Evolutionary conservation across 2,888 invertebrate genomes (phyloP).

Genomic region (Conistra vaccinii): DNA sequence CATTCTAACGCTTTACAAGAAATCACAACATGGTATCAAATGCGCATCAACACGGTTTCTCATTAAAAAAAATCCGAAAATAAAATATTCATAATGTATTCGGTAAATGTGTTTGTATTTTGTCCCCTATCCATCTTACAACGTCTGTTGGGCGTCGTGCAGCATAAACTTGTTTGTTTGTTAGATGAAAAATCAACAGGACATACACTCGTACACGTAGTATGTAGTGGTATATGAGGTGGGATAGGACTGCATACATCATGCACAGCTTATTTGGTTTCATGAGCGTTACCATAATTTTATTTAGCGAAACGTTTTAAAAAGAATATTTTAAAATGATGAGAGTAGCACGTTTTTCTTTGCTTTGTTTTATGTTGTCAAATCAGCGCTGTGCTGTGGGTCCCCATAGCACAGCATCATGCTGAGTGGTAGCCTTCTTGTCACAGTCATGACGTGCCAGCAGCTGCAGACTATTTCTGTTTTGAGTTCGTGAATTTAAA

Average conservation of each 20-base stretch:
- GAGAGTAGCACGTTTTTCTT: constrained; percentile 33
- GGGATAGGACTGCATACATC: constrained; percentile 17
- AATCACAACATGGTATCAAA: constrained; percentile 21
- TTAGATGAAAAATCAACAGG: constrained; percentile 72
- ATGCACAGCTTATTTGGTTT: constrained; percentile 41
- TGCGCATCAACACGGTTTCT: constrained; percentile 15
- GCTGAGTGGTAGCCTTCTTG: no score
- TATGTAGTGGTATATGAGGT: background rate
- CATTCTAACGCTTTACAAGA: background rate
- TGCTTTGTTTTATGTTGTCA: constrained; percentile 11
- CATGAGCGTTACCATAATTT: constrained; percentile 40
- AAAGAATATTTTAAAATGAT: constrained; percentile 44
- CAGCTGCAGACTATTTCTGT: no score
- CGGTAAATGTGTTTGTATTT: constrained; percentile 52
- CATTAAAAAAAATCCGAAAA: no score
- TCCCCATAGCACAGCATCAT: no score
- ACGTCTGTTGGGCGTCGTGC: constrained; percentile 52
- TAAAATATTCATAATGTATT: constrained; percentile 56
- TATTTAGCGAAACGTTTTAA: constrained; percentile 39
- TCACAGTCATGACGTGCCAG: no score
- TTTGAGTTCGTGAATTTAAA: no score
- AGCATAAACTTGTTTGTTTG: constrained; percentile 72
- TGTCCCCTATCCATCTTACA: constrained; percentile 68
- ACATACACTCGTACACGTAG: constrained; percentile 31
- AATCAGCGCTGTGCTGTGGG: no score